A percentile compares a stretch with the other conserved stretches of the same genome.
phyloP scores from a whole-genome alignment of 2,888 invertebrate genomes.

The Epirrita christyi region DNA sequence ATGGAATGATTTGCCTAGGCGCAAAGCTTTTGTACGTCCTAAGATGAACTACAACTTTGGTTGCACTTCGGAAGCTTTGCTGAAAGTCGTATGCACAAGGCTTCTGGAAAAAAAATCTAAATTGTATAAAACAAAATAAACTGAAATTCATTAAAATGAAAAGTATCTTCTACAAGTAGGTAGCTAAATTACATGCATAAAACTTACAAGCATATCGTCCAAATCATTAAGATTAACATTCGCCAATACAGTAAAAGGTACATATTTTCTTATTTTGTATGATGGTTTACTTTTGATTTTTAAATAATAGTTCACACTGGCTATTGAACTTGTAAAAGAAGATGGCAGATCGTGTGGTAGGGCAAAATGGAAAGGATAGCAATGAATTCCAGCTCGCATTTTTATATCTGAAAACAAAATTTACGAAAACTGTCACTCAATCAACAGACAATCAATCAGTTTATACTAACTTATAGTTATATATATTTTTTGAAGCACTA shows the following conservation, averaged over 20 bases:
- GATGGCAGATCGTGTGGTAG: conserved; percentile 69
- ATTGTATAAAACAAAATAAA: too few species aligned
- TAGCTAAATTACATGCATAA: background rate
- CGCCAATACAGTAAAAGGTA: conserved; percentile 57
- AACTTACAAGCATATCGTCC: conserved; percentile 34
- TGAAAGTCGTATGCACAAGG: conserved; percentile 56
- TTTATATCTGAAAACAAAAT: conserved; percentile 49
- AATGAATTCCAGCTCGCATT: conserved; percentile 58
- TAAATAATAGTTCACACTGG: conserved; percentile 63
- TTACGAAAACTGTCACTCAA: too few species aligned
- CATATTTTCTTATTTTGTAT: conserved; percentile 51
- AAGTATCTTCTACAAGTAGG: too few species aligned
- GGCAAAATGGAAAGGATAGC: conserved; percentile 67
- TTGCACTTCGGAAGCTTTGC: conserved; percentile 57
- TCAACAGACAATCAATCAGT: too few species aligned
- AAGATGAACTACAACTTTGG: conserved; percentile 52
- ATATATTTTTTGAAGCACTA: too few species aligned
- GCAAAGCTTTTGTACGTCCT: conserved; percentile 67
- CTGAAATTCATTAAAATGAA: too few species aligned
- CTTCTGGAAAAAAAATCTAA: conserved; percentile 48
- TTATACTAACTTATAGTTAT: too few species aligned
- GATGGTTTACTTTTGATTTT: conserved; percentile 60
- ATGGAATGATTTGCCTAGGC: conserved; percentile 61
- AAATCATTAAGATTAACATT: conserved; percentile 56
- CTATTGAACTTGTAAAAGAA: conserved; percentile 65